These are phyloP conservation scores for Musca vetustissima DNA, from an alignment of 1,140 invertebrate genomes.

Conservation along the genomic window DNA sequence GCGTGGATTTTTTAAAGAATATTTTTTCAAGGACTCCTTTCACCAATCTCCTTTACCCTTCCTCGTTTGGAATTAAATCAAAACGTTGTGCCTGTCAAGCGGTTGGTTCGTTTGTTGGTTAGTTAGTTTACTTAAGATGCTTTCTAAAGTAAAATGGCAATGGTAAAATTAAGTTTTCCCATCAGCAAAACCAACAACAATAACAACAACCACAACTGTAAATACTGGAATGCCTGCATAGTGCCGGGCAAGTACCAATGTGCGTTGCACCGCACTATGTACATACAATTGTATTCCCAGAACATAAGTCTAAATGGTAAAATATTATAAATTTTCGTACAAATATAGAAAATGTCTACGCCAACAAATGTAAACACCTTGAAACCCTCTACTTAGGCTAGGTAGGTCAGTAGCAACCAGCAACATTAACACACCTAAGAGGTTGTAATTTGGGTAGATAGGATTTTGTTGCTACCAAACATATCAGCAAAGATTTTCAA, in stretches of 20 bases:
- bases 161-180: constrained; percentile 8
- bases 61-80: too few species aligned
- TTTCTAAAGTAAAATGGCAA: constrained; percentile 11
- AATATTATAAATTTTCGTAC: too few species aligned
- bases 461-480: too few species aligned
- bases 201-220: too few species aligned
- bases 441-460: too few species aligned
- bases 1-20: too few species aligned
- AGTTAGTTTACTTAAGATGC: constrained; percentile 15
- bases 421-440: too few species aligned
- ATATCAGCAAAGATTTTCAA: not conserved
- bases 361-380: not conserved
- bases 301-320: not conserved
- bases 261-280: not conserved
- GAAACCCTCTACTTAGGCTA: not conserved
- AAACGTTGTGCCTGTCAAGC: constrained; percentile 2
- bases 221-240: not conserved
- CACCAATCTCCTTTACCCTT: too few species aligned
- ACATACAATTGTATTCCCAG: not conserved
- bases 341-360: too few species aligned
- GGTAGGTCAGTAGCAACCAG: too few species aligned
- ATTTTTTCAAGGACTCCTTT: too few species aligned
- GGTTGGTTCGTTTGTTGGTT: constrained; percentile 3
- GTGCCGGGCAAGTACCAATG: not conserved
- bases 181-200: not conserved